phyloP scores from a whole-genome alignment of 2,888 invertebrate species.

The Nemotelus nigrinus region DNA sequence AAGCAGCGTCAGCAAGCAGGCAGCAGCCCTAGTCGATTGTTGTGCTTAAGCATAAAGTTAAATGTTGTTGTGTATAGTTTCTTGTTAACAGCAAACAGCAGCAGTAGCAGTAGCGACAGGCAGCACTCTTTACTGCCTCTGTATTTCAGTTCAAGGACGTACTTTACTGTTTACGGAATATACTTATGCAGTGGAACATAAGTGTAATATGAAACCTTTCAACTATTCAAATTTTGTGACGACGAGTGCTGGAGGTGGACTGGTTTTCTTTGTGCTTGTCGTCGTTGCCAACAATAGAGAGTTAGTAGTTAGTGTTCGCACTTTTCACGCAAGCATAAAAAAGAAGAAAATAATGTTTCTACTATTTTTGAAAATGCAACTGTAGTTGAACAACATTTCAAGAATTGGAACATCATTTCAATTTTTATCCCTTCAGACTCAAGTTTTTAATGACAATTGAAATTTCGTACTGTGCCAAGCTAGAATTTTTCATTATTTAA shows the following conservation, averaged over 20 bases:
- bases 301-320: too few relatives aligned
- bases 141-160: slow-evolving; percentile 20
- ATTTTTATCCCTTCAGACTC: too few relatives aligned
- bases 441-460: too few relatives aligned
- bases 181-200: background rate
- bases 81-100: slow-evolving; percentile 1
- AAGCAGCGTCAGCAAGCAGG: background rate
- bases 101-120: background rate
- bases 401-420: too few relatives aligned
- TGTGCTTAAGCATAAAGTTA: slow-evolving; percentile 4
- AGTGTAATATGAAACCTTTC: background rate
- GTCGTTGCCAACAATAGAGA: too few relatives aligned
- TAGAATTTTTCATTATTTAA: too few relatives aligned
- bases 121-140: background rate
- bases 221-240: background rate
- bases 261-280: too few relatives aligned
- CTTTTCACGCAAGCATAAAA: too few relatives aligned
- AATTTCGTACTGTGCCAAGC: too few relatives aligned
- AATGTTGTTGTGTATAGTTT: slow-evolving; percentile 4
- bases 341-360: too few relatives aligned
- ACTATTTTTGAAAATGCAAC: too few relatives aligned
- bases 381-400: too few relatives aligned
- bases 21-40: background rate
- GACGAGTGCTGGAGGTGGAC: background rate
- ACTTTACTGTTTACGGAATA: slow-evolving; percentile 7